Conservation (phyloP, 2,888 invertebrate species). For the Chrysolina americana region DNA sequence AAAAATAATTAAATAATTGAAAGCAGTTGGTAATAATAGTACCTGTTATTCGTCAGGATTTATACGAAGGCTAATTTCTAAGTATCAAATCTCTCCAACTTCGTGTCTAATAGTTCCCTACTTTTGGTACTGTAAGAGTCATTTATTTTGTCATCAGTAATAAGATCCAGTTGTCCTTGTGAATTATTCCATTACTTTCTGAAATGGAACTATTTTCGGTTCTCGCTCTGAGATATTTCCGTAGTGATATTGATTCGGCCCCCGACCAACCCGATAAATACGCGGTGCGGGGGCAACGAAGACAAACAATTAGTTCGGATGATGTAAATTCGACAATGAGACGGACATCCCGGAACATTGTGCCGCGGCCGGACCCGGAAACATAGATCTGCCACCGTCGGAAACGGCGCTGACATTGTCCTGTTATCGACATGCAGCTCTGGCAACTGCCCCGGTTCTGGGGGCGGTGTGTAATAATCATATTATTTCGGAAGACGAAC, state of each 20-base stretch:
- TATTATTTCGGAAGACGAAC: constrained; percentile 63
- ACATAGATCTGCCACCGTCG: constrained; percentile 63
- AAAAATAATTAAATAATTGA: too few relatives aligned
- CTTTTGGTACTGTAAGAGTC: too few relatives aligned
- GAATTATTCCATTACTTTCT: too few relatives aligned
- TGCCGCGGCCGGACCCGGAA: constrained; percentile 59
- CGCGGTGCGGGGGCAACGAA: constrained; percentile 20
- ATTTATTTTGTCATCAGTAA: too few relatives aligned
- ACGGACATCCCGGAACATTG: constrained; percentile 56
- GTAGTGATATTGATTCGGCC: not conserved
- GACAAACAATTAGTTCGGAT: constrained; percentile 49
- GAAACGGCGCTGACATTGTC: constrained; percentile 63
- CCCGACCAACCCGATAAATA: constrained; percentile 17
- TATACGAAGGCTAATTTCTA: too few relatives aligned
- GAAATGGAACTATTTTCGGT: too few relatives aligned
- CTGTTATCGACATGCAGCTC: constrained; percentile 63
- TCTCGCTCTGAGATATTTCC: too few relatives aligned
- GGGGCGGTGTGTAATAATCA: constrained; percentile 59
- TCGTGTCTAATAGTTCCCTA: too few relatives aligned
- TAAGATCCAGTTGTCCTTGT: too few relatives aligned
- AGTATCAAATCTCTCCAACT: too few relatives aligned
- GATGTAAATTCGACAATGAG: constrained; percentile 56
- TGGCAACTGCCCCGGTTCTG: constrained; percentile 49
- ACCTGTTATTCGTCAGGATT: too few relatives aligned
- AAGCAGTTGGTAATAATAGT: too few relatives aligned